Base-by-base conservation (phyloP, 2,888 invertebrate species). In the Amblyjoppa proteus region DNA sequence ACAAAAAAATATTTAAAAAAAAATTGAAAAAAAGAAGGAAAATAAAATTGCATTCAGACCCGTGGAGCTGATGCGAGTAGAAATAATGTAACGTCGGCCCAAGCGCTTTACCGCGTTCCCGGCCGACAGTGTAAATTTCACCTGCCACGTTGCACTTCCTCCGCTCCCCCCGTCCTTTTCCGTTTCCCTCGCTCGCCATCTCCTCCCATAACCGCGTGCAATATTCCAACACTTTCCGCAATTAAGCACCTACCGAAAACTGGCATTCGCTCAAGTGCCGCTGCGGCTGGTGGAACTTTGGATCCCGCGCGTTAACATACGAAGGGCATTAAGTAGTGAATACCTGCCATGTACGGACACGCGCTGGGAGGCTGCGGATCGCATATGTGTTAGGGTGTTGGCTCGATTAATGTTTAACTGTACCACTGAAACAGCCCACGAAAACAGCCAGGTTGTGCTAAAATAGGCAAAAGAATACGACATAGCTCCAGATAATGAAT, bases 91-190 rank as follows among this genome's bases (percentile, higher is more conserved):
- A 85, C 85, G 80, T 74, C 68, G 85, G 74, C 69, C 80, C 75
- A 38, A 75, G 75, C 53, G 61, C 64, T 82, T 85, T 85, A 31
- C 45, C 49, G n/a, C 56, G 49, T 69, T 90, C 88, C 88, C 80
- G 71, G 73, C 41, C 58, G 88, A 87, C 85, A 89, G 90, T 89
- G 89, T 90, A 91, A 91, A 91, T 92, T 91, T 91, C 90, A 90
- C 88, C 89, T 87, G 88, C 88, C 89, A 84, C 69, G 56, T 25
- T 61, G 41, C 69, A 58, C 38, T 78, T 41, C 11, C 69, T 6
- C 51, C 34, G 16, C 79, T 53, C 13, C 9, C 71, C 6, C 66
- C 38, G n/a, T 49, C 31, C 83, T 68, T 51, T 64, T 61, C 70
- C 75, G 25, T 58, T 71, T n/a, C 70, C 56, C 41, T 53, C 45